Conservation (phyloP, 2,888 invertebrate species). For the Eurois occulta region DNA sequence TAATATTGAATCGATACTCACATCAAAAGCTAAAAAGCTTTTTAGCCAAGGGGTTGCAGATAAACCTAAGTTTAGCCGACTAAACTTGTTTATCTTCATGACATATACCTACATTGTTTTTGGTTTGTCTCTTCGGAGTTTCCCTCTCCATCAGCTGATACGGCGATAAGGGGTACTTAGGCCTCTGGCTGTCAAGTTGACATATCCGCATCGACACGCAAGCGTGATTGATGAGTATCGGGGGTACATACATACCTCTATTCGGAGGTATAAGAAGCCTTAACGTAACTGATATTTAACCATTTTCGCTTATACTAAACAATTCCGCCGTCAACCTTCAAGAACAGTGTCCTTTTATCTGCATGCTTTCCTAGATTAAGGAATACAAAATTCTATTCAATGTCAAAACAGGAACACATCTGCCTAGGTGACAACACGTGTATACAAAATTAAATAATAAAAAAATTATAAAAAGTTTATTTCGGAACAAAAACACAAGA, state of each 20-base stretch:
- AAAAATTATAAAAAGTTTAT: too few relatives aligned
- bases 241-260: background rate
- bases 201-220: conserved; percentile 13
- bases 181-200: conserved; percentile 23
- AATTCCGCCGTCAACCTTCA: background rate
- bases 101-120: background rate
- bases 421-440: too few relatives aligned
- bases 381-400: too few relatives aligned
- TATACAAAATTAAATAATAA: too few relatives aligned
- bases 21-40: background rate
- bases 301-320: background rate
- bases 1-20: too few relatives aligned
- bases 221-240: conserved; percentile 22
- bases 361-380: too few relatives aligned
- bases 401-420: too few relatives aligned
- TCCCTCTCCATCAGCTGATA: conserved; percentile 15
- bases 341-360: background rate
- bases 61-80: background rate
- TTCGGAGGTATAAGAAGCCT: background rate
- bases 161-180: background rate
- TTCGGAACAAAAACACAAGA: too few relatives aligned
- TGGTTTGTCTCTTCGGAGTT: background rate
- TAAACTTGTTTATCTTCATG: background rate
- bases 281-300: background rate
- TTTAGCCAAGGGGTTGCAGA: background rate